phyloP scores from a whole-genome alignment of 2,113 vertebrate species.

The Lucifuga dentata region DNA sequence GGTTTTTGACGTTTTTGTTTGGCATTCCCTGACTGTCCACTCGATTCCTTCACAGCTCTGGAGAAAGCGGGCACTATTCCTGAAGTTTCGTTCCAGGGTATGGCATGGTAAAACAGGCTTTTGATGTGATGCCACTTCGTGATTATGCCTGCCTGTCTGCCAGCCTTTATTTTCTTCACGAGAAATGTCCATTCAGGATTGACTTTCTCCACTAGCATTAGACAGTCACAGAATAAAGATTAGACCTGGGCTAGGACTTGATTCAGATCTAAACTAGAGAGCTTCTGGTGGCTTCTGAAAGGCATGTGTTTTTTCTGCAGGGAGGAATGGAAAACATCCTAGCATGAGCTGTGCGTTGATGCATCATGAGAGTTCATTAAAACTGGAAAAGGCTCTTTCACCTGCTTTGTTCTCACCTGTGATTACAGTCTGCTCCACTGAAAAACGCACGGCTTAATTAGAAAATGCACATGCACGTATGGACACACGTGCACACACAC shows the following conservation, averaged over 20 bases:
- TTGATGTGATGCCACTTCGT: conserved; percentile 63
- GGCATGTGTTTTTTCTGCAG: conserved; percentile 47
- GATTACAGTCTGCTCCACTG: conserved; percentile 60
- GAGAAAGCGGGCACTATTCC: conserved; percentile 82
- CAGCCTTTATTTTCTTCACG: conserved; percentile 6
- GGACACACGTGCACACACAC: conserved; percentile 3
- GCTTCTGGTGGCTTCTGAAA: conserved; percentile 19
- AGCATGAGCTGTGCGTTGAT: conserved; percentile 30
- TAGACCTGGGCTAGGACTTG: background rate
- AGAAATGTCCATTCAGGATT: conserved; percentile 5
- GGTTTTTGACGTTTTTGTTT: conserved; percentile 23
- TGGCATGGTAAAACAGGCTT: conserved; percentile 81
- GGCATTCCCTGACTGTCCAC: conserved; percentile 55
- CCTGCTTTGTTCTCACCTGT: conserved; percentile 69
- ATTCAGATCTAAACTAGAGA: conserved; percentile 26
- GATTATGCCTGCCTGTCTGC: conserved; percentile 46
- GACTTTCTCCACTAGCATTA: conserved; percentile 19
- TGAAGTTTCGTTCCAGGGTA: conserved; percentile 86
- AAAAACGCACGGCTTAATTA: conserved; percentile 47
- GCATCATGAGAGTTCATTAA: conserved; percentile 52
- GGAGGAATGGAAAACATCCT: conserved; percentile 50
- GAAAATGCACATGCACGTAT: conserved; percentile 27
- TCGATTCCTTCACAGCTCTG: conserved; percentile 79
- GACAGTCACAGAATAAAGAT: conserved; percentile 15
- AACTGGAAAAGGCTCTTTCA: conserved; percentile 39